phyloP scores from a whole-genome alignment of 2,797 vertebrate genomes.

The Etheostoma nigrum region DNA sequence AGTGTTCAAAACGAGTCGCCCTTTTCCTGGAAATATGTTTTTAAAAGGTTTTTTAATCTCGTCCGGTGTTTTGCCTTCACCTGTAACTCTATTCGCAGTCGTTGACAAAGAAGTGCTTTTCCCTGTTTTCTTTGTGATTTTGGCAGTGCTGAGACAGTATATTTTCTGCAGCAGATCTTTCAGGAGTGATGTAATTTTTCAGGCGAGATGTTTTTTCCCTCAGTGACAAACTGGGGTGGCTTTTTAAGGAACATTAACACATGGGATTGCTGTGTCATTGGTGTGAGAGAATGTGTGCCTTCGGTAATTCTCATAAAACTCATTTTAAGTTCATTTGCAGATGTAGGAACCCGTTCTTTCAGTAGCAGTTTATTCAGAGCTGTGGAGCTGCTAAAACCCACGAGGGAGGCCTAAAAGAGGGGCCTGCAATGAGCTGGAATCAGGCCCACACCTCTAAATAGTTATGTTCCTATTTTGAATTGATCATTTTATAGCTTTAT shows the following conservation, averaged over 20 bases:
- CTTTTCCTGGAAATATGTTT: constrained; percentile 69
- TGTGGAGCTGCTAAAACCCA: constrained; percentile 26
- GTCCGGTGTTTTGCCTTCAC: constrained; percentile 51
- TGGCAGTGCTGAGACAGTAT: constrained; percentile 45
- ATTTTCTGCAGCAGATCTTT: constrained; percentile 59
- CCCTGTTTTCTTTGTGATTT: constrained; percentile 56
- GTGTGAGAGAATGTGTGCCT: constrained; percentile 24
- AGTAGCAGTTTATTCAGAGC: constrained; percentile 21
- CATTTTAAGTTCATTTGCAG: constrained; percentile 30
- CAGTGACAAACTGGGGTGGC: constrained; percentile 33
- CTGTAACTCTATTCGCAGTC: constrained; percentile 55
- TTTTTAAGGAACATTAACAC: constrained; percentile 59
- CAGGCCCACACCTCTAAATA: not conserved
- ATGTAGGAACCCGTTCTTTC: constrained; percentile 8
- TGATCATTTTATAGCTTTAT: not conserved
- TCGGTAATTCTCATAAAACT: constrained; percentile 39
- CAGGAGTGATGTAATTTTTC: constrained; percentile 64
- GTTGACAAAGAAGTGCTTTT: constrained; percentile 47
- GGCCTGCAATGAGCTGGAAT: constrained; percentile 3
- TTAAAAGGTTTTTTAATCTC: constrained; percentile 52
- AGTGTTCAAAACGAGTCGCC: constrained; percentile 59
- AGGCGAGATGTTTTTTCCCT: constrained; percentile 46
- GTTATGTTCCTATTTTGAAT: not conserved
- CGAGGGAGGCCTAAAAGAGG: not conserved
- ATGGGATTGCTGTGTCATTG: constrained; percentile 32